Evolutionary conservation across 2,888 invertebrate genomes (phyloP).

Genomic region (Bombyx huttoni): DNA sequence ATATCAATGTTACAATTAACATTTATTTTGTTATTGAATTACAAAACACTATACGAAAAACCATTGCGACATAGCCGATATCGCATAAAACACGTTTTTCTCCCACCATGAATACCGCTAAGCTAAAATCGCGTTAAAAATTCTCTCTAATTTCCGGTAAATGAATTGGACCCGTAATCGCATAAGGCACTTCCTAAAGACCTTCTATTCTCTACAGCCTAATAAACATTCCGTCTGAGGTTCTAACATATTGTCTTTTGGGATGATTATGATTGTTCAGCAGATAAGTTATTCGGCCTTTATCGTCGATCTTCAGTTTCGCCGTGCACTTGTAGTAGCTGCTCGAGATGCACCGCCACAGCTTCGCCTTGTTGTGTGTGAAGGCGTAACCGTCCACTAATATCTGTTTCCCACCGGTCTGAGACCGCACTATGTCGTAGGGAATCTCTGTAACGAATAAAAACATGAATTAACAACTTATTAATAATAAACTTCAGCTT

Average conservation of each 20-base stretch:
- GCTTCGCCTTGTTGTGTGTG: neutral
- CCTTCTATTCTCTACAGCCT: neutral
- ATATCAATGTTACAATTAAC: too few relatives aligned
- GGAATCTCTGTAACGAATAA: neutral
- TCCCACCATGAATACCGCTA: too few relatives aligned
- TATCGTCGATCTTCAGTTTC: constrained; percentile 3
- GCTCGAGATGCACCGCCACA: neutral
- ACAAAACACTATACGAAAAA: too few relatives aligned
- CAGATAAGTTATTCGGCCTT: constrained; percentile 6
- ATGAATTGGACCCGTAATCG: too few relatives aligned
- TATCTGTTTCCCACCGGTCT: neutral
- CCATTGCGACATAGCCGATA: too few relatives aligned
- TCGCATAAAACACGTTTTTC: too few relatives aligned
- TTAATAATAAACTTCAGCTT: too few relatives aligned
- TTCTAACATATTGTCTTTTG: neutral
- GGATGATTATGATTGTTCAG: constrained; percentile 10
- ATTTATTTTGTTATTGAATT: too few relatives aligned
- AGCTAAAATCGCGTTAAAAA: too few relatives aligned
- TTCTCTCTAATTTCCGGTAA: too few relatives aligned
- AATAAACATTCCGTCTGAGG: neutral
- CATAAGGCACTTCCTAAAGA: too few relatives aligned
- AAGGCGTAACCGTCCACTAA: neutral
- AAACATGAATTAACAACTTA: too few relatives aligned
- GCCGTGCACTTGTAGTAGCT: neutral
- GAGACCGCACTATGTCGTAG: neutral